A percentile compares a stretch with the other conserved stretches of the same genome.
Evolutionary conservation across 2,888 invertebrate genomes (phyloP).

Genomic region (Papilio gigon): DNA sequence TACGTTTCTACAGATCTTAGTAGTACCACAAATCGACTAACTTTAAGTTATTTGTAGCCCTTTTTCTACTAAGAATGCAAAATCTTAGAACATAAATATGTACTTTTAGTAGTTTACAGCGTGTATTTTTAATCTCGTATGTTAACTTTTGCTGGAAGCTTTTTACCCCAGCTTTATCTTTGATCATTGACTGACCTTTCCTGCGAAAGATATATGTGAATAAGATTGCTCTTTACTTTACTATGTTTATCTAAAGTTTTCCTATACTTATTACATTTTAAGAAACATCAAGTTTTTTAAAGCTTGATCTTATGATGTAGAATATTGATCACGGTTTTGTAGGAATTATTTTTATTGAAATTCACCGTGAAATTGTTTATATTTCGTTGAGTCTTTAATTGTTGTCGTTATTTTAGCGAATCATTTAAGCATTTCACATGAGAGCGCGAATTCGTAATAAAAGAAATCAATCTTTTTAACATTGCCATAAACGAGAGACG

Average conservation of each 20-base stretch:
- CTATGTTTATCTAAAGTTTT: too few species aligned
- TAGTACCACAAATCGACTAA: background rate
- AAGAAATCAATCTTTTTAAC: constrained; percentile 36
- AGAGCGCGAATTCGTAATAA: constrained; percentile 34
- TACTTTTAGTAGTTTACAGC: background rate
- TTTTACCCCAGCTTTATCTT: too few species aligned
- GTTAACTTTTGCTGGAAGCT: background rate
- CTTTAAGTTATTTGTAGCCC: background rate
- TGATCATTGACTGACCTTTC: background rate
- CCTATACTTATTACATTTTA: too few species aligned
- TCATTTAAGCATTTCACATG: constrained; percentile 27
- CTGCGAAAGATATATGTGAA: too few species aligned
- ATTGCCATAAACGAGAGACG: constrained; percentile 38
- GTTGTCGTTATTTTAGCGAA: constrained; percentile 25
- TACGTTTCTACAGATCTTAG: background rate
- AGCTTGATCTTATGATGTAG: too few species aligned
- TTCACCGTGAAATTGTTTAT: constrained; percentile 36
- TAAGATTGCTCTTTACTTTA: too few species aligned
- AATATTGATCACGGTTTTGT: background rate
- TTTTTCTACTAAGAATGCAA: background rate
- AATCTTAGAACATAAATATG: background rate
- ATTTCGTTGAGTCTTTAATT: constrained; percentile 9
- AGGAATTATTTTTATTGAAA: background rate
- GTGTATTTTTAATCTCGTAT: background rate
- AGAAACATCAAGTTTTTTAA: too few species aligned